A percentile compares a stretch with the other conserved stretches of the same genome.
These are phyloP conservation scores for Pheosia gnoma DNA, from an alignment of 2,888 invertebrate species.

Conservation along the genomic window DNA sequence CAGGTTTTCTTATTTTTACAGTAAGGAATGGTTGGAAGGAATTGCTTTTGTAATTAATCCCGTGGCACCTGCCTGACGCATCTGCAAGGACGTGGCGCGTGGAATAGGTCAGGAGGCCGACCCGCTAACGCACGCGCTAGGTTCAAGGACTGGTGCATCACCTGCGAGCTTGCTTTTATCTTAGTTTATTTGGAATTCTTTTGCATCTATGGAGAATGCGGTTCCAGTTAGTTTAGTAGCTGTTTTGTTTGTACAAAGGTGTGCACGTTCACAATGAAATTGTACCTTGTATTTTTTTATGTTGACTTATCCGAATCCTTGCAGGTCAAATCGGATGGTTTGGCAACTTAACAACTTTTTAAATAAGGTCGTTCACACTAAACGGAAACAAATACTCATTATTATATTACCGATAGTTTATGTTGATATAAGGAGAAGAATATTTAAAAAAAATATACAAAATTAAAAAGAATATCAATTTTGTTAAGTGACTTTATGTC, in stretches of 20 bases:
- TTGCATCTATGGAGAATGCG: conserved; percentile 8
- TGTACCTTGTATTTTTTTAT: background rate
- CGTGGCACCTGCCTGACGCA: conserved; percentile 46
- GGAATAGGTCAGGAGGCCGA: conserved; percentile 78
- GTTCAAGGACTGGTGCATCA: conserved; percentile 64
- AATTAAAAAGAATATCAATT: too few species aligned
- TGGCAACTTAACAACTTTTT: too few species aligned
- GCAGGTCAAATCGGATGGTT: too few species aligned
- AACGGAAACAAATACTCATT: too few species aligned
- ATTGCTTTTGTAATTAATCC: conserved; percentile 34
- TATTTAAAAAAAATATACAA: too few species aligned
- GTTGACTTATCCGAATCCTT: background rate
- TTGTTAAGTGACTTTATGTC: too few species aligned
- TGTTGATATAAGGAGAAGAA: too few species aligned
- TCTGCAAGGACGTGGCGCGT: conserved; percentile 69
- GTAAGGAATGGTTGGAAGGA: conserved; percentile 20
- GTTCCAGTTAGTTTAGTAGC: background rate
- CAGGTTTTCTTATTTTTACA: conserved; percentile 8
- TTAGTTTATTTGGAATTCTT: conserved; percentile 21
- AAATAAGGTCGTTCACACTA: too few species aligned
- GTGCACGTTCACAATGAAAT: background rate
- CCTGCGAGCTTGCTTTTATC: conserved; percentile 52
- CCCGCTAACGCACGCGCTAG: conserved; percentile 59
- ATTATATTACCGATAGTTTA: too few species aligned
- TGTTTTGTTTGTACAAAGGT: background rate